These are phyloP conservation scores for Enteromius trimaculatus DNA, from an alignment of 2,797 vertebrate genomes.

Conservation along the genomic window DNA sequence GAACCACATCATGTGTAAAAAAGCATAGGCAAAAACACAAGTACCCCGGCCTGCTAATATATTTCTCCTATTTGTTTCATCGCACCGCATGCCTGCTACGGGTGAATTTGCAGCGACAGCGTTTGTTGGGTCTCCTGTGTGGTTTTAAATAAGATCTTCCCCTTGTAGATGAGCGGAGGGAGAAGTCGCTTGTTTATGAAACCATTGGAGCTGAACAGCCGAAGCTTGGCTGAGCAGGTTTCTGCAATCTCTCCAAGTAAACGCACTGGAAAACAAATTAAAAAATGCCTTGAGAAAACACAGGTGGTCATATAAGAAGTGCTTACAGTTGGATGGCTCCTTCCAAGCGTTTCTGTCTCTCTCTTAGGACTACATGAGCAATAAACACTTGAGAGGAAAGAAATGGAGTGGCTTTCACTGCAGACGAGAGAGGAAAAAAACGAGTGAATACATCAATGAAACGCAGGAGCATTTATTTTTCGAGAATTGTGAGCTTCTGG, in stretches of 20 bases:
- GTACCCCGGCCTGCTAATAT: background rate
- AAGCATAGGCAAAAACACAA: constrained; percentile 24
- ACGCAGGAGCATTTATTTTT: constrained; percentile 1
- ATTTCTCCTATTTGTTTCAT: constrained; percentile 20
- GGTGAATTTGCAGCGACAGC: constrained; percentile 47
- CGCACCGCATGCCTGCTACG: constrained; percentile 18
- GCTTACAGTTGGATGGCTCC: constrained; percentile 1
- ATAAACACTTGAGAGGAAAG: constrained; percentile 16
- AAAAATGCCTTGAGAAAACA: constrained; percentile 59
- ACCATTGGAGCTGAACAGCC: constrained; percentile 74
- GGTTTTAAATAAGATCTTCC: constrained; percentile 71
- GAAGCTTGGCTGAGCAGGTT: constrained; percentile 64
- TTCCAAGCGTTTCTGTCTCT: background rate
- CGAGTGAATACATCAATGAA: background rate
- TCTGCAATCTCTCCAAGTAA: constrained; percentile 70
- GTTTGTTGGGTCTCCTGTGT: constrained; percentile 67
- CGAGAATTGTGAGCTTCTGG: constrained; percentile 2
- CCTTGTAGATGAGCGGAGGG: constrained; percentile 65
- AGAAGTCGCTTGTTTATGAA: constrained; percentile 73
- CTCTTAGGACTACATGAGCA: background rate
- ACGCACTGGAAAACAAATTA: constrained; percentile 75
- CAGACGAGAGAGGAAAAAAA: background rate
- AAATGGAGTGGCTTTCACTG: constrained; percentile 15
- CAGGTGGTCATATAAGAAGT: constrained; percentile 1
- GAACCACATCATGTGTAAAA: constrained; percentile 31